Evolutionary conservation across 2,888 invertebrate genomes (phyloP).

Genomic region (Apamea epomidion): DNA sequence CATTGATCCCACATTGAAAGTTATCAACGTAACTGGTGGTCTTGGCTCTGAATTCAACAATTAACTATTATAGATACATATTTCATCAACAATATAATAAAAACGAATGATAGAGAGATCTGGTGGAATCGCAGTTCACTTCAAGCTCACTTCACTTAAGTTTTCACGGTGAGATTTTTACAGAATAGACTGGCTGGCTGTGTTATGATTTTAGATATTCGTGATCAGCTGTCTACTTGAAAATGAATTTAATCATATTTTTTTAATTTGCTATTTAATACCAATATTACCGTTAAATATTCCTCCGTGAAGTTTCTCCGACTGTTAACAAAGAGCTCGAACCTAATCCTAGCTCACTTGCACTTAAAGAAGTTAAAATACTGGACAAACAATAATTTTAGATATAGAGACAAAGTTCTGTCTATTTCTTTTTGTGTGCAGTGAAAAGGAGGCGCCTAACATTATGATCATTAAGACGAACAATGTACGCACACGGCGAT

Average conservation of each 20-base stretch:
- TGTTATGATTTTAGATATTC: not conserved
- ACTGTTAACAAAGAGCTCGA: not conserved
- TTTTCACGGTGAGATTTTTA: not conserved
- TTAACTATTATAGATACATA: not conserved
- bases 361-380: not conserved
- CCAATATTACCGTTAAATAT: no score
- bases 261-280: not conserved
- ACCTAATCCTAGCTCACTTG: no score
- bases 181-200: not conserved
- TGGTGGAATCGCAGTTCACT: not conserved
- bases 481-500: slow-evolving; percentile 52
- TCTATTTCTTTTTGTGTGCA: slow-evolving; percentile 58
- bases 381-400: slow-evolving; percentile 34
- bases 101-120: not conserved
- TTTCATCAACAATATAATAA: not conserved
- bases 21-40: slow-evolving; percentile 27
- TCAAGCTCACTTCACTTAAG: no score
- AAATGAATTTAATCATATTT: not conserved
- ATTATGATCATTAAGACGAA: slow-evolving; percentile 60
- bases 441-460: slow-evolving; percentile 66
- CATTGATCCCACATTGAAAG: slow-evolving; percentile 4
- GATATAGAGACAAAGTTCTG: slow-evolving; percentile 21
- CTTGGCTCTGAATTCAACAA: not conserved
- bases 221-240: not conserved
- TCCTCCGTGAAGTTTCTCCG: not conserved